These are phyloP conservation scores for Platypus cylindrus DNA, from an alignment of 2,888 invertebrate genomes.

Conservation along the genomic window DNA sequence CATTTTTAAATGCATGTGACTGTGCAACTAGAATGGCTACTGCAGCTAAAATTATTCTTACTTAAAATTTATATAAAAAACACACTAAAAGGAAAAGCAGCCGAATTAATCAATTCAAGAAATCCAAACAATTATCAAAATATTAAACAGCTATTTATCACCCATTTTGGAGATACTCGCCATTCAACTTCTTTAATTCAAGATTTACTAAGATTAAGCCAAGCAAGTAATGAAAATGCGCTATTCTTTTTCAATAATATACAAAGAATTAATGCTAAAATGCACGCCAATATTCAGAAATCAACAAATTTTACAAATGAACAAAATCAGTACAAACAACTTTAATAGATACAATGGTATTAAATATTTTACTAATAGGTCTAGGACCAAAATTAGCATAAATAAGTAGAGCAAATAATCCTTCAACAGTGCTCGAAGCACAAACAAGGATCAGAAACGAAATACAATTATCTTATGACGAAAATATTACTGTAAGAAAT, in stretches of 20 bases:
- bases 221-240: slow-evolving; percentile 1
- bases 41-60: slow-evolving; percentile 2
- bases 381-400: slow-evolving; percentile 2
- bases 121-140: slow-evolving; percentile 4
- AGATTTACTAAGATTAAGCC: slow-evolving; percentile 1
- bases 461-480: slow-evolving; percentile 2
- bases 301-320: not conserved
- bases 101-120: slow-evolving; percentile 8
- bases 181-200: not conserved
- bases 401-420: slow-evolving; percentile 3
- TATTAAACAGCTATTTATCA: slow-evolving; percentile 2
- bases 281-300: not conserved
- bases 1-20: slow-evolving; percentile 6
- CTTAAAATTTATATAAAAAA: slow-evolving; percentile 7
- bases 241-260: slow-evolving; percentile 2
- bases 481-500: too few relatives aligned
- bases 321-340: slow-evolving; percentile 1
- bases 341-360: not conserved
- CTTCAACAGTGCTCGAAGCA: not conserved
- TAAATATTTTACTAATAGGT: slow-evolving; percentile 4
- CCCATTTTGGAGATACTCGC: slow-evolving; percentile 3
- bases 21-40: slow-evolving; percentile 3
- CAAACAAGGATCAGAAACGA: not conserved
- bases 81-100: slow-evolving; percentile 6
- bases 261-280: slow-evolving; percentile 4